phyloP scores from a whole-genome alignment of 2,888 invertebrate species.

The Saturnia japonica region DNA sequence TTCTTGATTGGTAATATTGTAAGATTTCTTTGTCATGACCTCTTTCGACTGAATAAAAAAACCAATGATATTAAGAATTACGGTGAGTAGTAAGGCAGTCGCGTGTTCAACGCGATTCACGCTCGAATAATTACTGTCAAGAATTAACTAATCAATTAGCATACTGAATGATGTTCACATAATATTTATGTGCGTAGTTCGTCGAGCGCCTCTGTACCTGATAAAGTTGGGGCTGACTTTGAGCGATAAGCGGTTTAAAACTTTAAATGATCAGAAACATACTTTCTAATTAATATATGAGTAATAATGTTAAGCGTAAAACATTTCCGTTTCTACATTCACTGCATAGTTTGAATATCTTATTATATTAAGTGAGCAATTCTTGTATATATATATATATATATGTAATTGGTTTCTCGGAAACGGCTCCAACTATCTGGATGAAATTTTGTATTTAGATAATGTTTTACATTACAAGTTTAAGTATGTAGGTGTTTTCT shows the following conservation, averaged over 20 bases:
- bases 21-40: not conserved
- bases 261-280: too few species aligned
- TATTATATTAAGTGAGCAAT: too few species aligned
- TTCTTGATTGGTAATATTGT: not conserved
- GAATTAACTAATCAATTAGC: conserved; percentile 49
- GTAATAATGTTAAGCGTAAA: too few species aligned
- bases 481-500: too few species aligned
- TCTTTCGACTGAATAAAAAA: conserved; percentile 7
- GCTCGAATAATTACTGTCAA: conserved; percentile 25
- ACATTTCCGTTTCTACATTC: too few species aligned
- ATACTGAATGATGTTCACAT: conserved; percentile 46
- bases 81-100: conserved; percentile 22
- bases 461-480: too few species aligned
- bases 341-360: too few species aligned
- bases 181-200: conserved; percentile 34
- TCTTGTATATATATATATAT: too few species aligned
- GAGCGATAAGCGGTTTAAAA: conserved; percentile 8
- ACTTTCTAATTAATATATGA: not conserved
- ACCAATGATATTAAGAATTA: conserved; percentile 27
- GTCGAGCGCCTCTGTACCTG: conserved; percentile 19
- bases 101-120: conserved; percentile 30
- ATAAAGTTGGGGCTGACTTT: not conserved
- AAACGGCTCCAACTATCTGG: too few species aligned
- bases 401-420: too few species aligned
- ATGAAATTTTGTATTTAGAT: too few species aligned